Evolutionary conservation across 2,888 invertebrate genomes (phyloP).

Genomic region (Dasysyrphus albostriatus): DNA sequence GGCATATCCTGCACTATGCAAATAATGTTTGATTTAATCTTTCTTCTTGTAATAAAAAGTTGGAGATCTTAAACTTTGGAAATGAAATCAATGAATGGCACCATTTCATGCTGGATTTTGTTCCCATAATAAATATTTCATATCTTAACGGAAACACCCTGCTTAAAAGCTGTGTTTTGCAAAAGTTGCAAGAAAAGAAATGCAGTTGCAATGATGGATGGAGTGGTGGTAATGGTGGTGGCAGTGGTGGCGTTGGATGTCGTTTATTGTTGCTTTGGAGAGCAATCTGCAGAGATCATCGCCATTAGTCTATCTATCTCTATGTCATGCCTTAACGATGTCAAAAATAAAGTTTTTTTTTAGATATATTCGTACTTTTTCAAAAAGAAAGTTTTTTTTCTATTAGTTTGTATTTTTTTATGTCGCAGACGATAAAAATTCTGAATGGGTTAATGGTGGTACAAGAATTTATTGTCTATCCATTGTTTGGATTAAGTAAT

Average conservation of each 20-base stretch:
- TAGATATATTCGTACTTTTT: neutral
- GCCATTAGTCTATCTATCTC: slow-evolving; percentile 67
- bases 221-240: slow-evolving; percentile 25
- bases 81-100: too few species aligned
- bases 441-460: slow-evolving; percentile 47
- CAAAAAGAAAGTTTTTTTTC: slow-evolving; percentile 18
- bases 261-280: slow-evolving; percentile 61
- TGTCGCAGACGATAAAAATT: slow-evolving; percentile 57
- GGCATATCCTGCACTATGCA: too few species aligned
- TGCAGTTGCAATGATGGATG: slow-evolving; percentile 11
- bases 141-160: neutral
- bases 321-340: slow-evolving; percentile 42
- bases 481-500: slow-evolving; percentile 65
- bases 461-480: slow-evolving; percentile 59
- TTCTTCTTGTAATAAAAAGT: too few species aligned
- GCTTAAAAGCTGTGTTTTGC: neutral
- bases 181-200: slow-evolving; percentile 22
- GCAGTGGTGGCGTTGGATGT: slow-evolving; percentile 43
- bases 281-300: slow-evolving; percentile 66
- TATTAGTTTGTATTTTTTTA: slow-evolving; percentile 25
- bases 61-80: too few species aligned
- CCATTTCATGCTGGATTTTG: too few species aligned
- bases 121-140: too few species aligned
- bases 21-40: too few species aligned
- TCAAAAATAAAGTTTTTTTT: slow-evolving; percentile 32